phyloP scores from a whole-genome alignment of 2,888 invertebrate species.

The Onthophagus sagittarius region DNA sequence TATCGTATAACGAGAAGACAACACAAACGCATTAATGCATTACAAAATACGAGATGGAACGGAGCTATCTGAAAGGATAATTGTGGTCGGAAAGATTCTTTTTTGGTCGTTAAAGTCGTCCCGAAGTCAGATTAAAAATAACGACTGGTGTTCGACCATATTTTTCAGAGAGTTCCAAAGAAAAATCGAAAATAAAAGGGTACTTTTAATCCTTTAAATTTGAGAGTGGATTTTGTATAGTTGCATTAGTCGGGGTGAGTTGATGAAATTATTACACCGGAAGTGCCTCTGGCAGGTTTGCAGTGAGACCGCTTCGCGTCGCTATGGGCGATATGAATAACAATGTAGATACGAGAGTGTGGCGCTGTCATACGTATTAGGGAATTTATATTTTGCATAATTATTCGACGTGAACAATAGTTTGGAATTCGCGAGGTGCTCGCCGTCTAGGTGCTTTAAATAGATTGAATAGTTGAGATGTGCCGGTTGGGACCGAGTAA shows the following conservation, averaged over 20 bases:
- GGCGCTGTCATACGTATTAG: constrained; percentile 18
- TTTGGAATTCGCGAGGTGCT: background rate
- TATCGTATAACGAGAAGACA: background rate
- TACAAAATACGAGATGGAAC: background rate
- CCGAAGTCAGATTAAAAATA: background rate
- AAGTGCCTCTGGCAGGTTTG: constrained; percentile 14
- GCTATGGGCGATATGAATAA: constrained; percentile 5
- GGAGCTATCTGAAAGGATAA: background rate
- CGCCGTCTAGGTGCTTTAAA: background rate
- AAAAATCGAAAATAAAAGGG: background rate
- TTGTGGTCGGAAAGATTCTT: background rate
- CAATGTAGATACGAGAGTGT: constrained; percentile 2
- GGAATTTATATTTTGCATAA: constrained; percentile 20
- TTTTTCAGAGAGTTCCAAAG: background rate
- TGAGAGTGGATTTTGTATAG: background rate
- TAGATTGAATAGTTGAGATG: background rate
- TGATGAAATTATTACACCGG: background rate
- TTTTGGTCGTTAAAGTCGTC: background rate
- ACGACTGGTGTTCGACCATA: background rate
- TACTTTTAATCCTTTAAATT: background rate
- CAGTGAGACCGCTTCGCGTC: constrained; percentile 13
- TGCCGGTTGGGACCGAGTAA: background rate
- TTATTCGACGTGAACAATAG: background rate
- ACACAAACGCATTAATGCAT: constrained; percentile 11
- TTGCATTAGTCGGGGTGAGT: background rate